Conservation (phyloP, 1,140 invertebrate genomes). For the Ditylenchus dipsaci region DNA sequence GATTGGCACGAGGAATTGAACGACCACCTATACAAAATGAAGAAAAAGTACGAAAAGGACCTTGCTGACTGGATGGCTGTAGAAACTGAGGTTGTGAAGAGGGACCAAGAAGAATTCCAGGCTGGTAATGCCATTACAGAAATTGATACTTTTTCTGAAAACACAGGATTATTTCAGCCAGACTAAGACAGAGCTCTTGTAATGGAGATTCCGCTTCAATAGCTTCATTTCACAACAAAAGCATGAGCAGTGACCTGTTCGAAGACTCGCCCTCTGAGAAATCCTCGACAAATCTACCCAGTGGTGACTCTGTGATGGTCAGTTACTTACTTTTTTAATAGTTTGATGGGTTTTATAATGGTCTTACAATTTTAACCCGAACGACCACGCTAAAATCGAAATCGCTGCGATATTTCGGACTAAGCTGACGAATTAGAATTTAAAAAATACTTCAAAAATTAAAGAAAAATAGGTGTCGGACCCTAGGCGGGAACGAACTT, state of each 20-base stretch:
- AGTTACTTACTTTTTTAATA: no score
- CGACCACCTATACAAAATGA: conserved; percentile 59
- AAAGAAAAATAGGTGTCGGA: no score
- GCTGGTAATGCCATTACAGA: conserved; percentile 40
- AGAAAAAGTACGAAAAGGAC: conserved; percentile 70
- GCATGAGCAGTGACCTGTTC: conserved; percentile 51
- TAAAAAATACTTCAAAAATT: no score
- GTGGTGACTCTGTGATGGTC: neutral
- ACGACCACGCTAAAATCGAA: no score
- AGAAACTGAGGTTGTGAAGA: conserved; percentile 79
- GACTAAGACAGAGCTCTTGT: conserved; percentile 31
- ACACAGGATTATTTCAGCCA: conserved; percentile 26
- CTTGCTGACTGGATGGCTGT: conserved; percentile 85
- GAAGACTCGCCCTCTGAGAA: conserved; percentile 32
- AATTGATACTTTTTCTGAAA: neutral
- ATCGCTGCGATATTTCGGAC: no score
- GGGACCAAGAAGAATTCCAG: conserved; percentile 67
- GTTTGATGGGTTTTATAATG: no score
- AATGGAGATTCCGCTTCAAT: conserved; percentile 32
- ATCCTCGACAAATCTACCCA: conserved; percentile 26
- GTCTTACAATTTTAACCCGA: no score
- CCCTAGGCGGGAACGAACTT: no score
- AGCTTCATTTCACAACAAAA: conserved; percentile 21
- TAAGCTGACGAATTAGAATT: no score
- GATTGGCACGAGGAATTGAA: conserved; percentile 70